Percentiles rank a stretch among this genome's conserved stretches.
Conservation (phyloP, 2,797 vertebrate species). For the Vultur gryphus region DNA sequence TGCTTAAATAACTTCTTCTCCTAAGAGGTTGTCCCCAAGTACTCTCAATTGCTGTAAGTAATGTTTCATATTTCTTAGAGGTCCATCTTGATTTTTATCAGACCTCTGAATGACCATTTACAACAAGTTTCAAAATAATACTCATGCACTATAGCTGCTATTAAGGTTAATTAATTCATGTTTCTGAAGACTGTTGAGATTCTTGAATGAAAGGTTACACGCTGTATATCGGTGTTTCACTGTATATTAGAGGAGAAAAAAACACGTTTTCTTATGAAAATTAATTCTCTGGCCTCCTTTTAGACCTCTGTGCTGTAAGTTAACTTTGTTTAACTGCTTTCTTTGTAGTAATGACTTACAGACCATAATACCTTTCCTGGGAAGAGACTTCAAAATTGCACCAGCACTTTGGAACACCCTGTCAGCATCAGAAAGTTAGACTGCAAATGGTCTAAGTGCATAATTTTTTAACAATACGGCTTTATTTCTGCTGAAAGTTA, state of each 20-base stretch:
- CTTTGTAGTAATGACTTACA: constrained; percentile 18
- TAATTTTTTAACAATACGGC: constrained; percentile 10
- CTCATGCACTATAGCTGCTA: neutral
- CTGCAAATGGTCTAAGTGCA: neutral
- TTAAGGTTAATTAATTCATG: constrained; percentile 31
- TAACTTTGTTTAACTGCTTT: neutral
- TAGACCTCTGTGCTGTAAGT: neutral
- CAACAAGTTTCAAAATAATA: constrained; percentile 13
- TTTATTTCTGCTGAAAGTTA: constrained; percentile 36
- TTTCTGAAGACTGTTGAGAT: neutral
- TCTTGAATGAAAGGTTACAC: neutral
- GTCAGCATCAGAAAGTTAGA: neutral
- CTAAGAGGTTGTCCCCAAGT: neutral
- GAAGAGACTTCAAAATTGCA: constrained; percentile 9
- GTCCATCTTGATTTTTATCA: neutral
- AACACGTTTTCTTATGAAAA: neutral
- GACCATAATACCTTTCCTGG: neutral
- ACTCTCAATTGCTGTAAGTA: neutral
- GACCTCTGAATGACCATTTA: constrained; percentile 3
- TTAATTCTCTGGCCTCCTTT: neutral
- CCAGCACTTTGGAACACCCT: neutral
- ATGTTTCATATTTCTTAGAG: neutral
- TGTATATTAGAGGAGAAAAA: neutral
- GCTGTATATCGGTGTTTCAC: neutral
- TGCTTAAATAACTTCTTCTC: neutral